Base-by-base conservation (phyloP, 2,797 vertebrate species). In the Leptodactylus fallax region DNA sequence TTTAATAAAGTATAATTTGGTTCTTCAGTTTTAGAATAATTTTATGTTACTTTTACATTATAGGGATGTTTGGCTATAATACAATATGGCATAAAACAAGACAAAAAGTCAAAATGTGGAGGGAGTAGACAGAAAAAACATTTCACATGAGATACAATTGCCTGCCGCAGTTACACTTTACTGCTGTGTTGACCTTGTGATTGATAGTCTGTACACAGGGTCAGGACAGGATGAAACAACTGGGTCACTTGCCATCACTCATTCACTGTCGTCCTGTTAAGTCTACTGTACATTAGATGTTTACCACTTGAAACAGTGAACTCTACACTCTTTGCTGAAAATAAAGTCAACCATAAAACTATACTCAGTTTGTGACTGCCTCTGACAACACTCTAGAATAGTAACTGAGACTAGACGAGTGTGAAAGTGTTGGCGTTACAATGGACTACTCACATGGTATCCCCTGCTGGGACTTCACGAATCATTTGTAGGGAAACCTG, bases 241-340 rank as follows among this genome's bases (percentile, higher is more conserved):
- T 77, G 56, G 83, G 83, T 85, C 83, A 85, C 56, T 76, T 85
- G 83, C 83, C 56, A 77, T 85, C 83, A 85, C 74, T 85, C 83
- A 85, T 63, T 27, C 16, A 49, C 47, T 77, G 71, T 76, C n/a
- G 14, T 27, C 60, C 53, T 5, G 69, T 56, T 72, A 72, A 36
- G 51, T 14, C 12, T 84, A 74, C 51, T 60, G 69, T 23, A 74
- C 81, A 69, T 45, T 21, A 53, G 14, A 19, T 8, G 60, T 58
- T n/a, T 74, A 47, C 19, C 69, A 45, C 67, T 65, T 71, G 19
- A 23, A 45, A 58, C 7, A 21, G 7, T 58, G 23, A 69, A 69
- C 49, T 69, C 11, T 56, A 21, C 21, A 71, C 27, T 21, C 82
- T 60, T 74, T 60, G 21, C 19, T 58, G 69, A 47, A 27, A 58